Conservation (phyloP, 1,140 invertebrate genomes). For the Scaptomyza montana region DNA sequence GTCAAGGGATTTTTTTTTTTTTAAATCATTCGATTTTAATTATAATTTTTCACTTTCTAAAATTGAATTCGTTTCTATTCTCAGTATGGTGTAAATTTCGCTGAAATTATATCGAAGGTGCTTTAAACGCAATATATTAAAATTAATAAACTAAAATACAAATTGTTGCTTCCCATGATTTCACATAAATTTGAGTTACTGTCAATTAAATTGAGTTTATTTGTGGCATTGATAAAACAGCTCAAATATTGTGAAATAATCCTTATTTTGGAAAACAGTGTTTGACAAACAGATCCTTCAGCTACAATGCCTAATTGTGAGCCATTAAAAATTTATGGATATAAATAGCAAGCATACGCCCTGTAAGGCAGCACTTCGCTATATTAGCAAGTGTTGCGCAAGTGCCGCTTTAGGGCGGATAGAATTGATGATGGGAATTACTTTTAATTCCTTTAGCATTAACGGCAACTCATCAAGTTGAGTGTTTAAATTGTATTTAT, state of each 20-base stretch:
- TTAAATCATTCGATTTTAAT: too few species aligned
- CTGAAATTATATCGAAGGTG: too few species aligned
- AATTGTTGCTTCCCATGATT: too few species aligned
- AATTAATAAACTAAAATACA: too few species aligned
- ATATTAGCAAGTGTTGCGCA: background rate
- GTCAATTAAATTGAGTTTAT: constrained; percentile 8
- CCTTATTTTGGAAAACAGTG: constrained; percentile 12
- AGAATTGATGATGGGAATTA: constrained; percentile 73
- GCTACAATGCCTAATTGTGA: constrained; percentile 50
- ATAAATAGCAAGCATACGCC: constrained; percentile 61
- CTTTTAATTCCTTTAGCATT: constrained; percentile 74
- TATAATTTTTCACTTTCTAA: background rate
- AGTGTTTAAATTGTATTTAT: constrained; percentile 78
- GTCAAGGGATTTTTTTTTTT: too few species aligned
- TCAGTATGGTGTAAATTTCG: too few species aligned
- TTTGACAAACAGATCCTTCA: background rate
- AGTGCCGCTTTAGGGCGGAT: constrained; percentile 12
- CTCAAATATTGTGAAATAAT: constrained; percentile 36
- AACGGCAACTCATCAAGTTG: constrained; percentile 79
- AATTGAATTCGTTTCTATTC: too few species aligned
- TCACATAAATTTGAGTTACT: too few species aligned
- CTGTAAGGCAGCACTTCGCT: constrained; percentile 1
- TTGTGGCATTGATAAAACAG: constrained; percentile 24
- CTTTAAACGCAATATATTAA: too few species aligned
- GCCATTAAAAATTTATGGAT: constrained; percentile 70